Conservation (phyloP, 2,113 vertebrate species). For the Ciconia maguari region DNA sequence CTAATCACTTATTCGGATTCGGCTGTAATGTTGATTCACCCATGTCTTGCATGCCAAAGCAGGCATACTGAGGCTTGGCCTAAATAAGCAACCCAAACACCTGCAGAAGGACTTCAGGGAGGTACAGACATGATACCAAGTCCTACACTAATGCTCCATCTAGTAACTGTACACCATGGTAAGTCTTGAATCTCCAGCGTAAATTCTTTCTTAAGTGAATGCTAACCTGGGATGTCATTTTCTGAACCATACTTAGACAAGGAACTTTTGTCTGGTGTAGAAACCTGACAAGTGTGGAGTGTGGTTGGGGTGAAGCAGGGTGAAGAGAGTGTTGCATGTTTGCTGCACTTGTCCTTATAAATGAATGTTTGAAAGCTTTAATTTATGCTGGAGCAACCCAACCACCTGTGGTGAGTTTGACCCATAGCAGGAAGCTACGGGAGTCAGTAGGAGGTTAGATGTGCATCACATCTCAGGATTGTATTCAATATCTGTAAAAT, state of each 20-base stretch:
- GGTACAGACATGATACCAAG: background rate
- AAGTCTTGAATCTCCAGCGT: background rate
- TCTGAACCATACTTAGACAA: background rate
- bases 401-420: background rate
- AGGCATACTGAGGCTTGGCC: background rate
- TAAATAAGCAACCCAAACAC: background rate
- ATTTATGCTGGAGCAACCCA: background rate
- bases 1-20: background rate
- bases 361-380: background rate
- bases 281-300: background rate
- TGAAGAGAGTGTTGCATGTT: background rate
- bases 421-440: background rate
- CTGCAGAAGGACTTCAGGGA: background rate
- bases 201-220: background rate
- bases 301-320: background rate
- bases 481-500: background rate
- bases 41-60: background rate
- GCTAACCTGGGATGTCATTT: background rate
- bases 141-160: background rate
- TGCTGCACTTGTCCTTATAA: background rate
- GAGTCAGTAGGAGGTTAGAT: background rate
- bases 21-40: background rate
- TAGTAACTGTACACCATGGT: background rate
- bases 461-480: background rate
- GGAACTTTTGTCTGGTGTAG: background rate